These are phyloP conservation scores for Acanthurus leucopareius DNA, from an alignment of 2,797 vertebrate genomes.

Conservation along the genomic window DNA sequence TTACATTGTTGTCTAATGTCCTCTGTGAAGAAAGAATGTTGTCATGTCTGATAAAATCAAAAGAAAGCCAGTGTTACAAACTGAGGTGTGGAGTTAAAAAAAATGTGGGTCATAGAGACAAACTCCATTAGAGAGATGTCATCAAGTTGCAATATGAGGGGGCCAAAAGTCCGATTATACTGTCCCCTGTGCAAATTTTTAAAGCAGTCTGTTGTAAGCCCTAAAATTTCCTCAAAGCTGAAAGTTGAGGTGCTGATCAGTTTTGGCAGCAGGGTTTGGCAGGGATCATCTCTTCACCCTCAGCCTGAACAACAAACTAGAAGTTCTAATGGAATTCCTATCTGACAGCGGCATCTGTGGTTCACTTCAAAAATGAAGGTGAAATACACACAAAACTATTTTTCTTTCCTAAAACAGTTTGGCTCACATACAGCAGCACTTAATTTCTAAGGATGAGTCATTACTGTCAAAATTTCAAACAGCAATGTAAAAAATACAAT, in stretches of 20 bases:
- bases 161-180: not conserved
- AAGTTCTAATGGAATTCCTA: not conserved
- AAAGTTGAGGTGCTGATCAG: not conserved
- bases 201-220: no score
- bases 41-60: not conserved
- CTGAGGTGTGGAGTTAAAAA: not conserved
- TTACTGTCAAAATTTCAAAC: no score
- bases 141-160: not conserved
- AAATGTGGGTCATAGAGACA: not conserved
- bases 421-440: no score
- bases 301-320: not conserved
- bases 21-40: not conserved
- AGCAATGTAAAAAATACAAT: no score
- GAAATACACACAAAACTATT: not conserved
- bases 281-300: no score
- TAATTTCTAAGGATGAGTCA: not conserved
- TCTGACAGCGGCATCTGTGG: not conserved
- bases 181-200: no score
- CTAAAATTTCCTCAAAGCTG: no score
- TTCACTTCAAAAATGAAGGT: not conserved
- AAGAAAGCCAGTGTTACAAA: not conserved
- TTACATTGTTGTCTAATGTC: not conserved
- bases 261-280: not conserved
- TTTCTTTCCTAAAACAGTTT: not conserved
- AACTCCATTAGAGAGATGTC: not conserved